Evolutionary conservation across 2,888 invertebrate species (phyloP), one percentile per base, ranked within the genome.

Genomic region (Rhagonycha lutea): DNA sequence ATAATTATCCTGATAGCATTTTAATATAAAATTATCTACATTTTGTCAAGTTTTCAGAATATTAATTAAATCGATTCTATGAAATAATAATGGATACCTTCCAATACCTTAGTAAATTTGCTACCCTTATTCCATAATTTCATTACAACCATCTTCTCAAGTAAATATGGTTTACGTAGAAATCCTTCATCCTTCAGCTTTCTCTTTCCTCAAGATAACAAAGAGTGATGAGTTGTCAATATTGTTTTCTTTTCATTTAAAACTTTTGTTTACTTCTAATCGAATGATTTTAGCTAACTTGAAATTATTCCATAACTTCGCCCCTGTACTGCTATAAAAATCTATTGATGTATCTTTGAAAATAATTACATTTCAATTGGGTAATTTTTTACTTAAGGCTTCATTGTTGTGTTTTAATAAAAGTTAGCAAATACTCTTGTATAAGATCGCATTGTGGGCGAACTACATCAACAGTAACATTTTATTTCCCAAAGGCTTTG

Each of bases 211-310:
- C 26, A 18, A 26, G 28, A 72, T 47, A 62, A 62, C 26, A 29
- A 32, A 61, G 26, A 67, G 47, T 61, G 68, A 67, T 67, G 71
- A 65, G 47, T 26, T 72, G 72, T 67, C 72, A 61, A 72, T 67
- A 68, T 68, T 72, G 72, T 72, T 72, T 67, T 72, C 72, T 61
- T 72, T 72, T 72, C 72, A 68, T 72, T 72, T 68, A 67, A 72
- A 72, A 68, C 68, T 72, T 72, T 61, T 67, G 60, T 67, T 67
- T 72, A 32, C 71, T 26, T 70, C n/a, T 47, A 24, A 61, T 70
- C 24, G 62, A 62, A 62, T 61, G 24, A 61, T 26, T 70, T 26
- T 23, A 69, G 61, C 47, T 14, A 47, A 70, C 14, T 28, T 62
- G 62, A 62, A 62, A 62, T 62, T 62, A 62, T 62, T 62, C 62